Conservation (phyloP, 2,797 vertebrate species). For the Argyrosomus regius region DNA sequence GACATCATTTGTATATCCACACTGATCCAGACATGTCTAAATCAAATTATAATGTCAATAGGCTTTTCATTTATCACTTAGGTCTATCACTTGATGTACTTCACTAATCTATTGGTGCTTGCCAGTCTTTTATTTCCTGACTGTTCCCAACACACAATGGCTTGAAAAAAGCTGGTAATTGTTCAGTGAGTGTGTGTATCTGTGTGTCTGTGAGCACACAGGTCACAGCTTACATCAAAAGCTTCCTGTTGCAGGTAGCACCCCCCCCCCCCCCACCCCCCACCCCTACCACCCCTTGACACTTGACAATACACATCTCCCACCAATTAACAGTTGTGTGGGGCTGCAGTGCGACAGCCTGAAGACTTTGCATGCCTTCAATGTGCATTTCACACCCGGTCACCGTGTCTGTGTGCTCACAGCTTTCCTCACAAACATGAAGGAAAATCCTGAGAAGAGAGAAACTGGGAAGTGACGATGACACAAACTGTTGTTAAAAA, state of each 20-base stretch:
- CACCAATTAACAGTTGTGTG: constrained; percentile 49
- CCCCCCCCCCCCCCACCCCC: constrained; percentile 13
- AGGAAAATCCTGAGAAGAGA: neutral
- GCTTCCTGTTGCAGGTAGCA: constrained; percentile 69
- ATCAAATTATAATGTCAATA: constrained; percentile 45
- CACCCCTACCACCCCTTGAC: neutral
- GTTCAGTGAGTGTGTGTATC: constrained; percentile 28
- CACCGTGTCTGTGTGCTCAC: constrained; percentile 23
- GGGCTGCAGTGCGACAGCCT: constrained; percentile 17
- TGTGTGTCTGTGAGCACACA: constrained; percentile 45
- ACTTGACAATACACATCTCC: constrained; percentile 69
- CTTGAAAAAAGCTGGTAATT: constrained; percentile 32
- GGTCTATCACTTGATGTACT: constrained; percentile 37
- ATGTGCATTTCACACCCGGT: constrained; percentile 44
- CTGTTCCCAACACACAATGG: constrained; percentile 39
- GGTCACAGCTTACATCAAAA: constrained; percentile 64
- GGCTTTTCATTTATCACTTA: constrained; percentile 30
- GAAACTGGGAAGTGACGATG: neutral
- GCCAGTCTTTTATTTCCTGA: constrained; percentile 48
- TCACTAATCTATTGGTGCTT: constrained; percentile 56
- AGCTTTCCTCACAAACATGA: constrained; percentile 13
- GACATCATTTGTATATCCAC: neutral
- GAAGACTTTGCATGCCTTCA: constrained; percentile 33
- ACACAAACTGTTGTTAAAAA: neutral
- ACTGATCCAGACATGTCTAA: constrained; percentile 11